phyloP scores from a whole-genome alignment of 2,888 invertebrate species.

The Papilio demoleus region DNA sequence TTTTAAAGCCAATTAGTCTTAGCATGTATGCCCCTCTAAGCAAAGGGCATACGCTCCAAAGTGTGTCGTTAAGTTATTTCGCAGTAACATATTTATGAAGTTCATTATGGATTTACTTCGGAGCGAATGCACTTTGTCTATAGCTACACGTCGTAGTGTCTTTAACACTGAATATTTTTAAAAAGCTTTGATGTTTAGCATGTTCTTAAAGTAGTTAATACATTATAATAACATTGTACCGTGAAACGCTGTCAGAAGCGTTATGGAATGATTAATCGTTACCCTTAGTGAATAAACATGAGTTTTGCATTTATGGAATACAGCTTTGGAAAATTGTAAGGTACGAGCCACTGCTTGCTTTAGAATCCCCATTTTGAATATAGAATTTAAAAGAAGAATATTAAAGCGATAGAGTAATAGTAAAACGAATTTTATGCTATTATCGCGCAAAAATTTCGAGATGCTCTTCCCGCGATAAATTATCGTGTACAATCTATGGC shows the following conservation, averaged over 20 bases:
- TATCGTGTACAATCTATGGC: too few relatives aligned
- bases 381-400: too few relatives aligned
- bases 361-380: constrained; percentile 12
- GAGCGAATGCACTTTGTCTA: too few relatives aligned
- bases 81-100: background rate
- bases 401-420: too few relatives aligned
- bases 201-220: constrained; percentile 23
- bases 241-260: constrained; percentile 33
- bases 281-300: constrained; percentile 37
- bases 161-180: background rate
- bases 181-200: background rate
- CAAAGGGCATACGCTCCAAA: too few relatives aligned
- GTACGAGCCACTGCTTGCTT: constrained; percentile 10
- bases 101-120: too few relatives aligned
- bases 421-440: too few relatives aligned
- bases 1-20: background rate
- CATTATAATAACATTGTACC: constrained; percentile 30
- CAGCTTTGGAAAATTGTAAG: constrained; percentile 20
- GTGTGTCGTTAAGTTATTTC: too few relatives aligned
- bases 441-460: too few relatives aligned
- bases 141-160: too few relatives aligned
- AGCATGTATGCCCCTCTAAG: too few relatives aligned
- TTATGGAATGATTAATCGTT: constrained; percentile 38
- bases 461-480: too few relatives aligned
- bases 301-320: constrained; percentile 36